Evolutionary conservation across 2,888 invertebrate species (phyloP).

Genomic region (Tiliacea aurago): DNA sequence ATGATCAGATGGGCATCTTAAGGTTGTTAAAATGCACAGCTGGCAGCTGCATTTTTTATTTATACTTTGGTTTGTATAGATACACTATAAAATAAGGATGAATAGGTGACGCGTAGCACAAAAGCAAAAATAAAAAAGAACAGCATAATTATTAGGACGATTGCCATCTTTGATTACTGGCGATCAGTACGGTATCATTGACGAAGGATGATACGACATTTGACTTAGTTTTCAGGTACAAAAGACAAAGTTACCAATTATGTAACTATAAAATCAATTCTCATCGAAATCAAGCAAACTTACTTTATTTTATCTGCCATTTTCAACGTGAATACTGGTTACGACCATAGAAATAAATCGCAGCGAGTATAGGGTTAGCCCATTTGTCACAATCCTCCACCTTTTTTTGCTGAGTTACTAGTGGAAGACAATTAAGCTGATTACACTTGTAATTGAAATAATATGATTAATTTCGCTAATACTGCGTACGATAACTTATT

Average conservation of each 20-base stretch:
- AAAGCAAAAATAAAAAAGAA: conserved; percentile 1
- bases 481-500: conserved; percentile 8
- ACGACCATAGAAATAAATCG: conserved; percentile 35
- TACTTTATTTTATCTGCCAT: conserved; percentile 87
- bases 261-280: background rate
- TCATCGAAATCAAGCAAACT: conserved; percentile 23
- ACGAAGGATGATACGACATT: background rate
- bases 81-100: background rate
- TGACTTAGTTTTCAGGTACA: background rate
- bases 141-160: background rate
- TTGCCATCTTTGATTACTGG: conserved; percentile 43
- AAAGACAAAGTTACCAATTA: background rate
- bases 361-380: conserved; percentile 65
- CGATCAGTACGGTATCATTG: conserved; percentile 19
- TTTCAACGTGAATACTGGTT: conserved; percentile 46
- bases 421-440: conserved; percentile 6
- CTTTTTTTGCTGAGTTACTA: background rate
- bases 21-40: background rate
- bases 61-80: background rate
- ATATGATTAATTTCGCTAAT: background rate
- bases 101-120: background rate
- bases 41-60: background rate
- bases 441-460: background rate
- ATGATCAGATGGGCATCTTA: background rate
- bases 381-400: conserved; percentile 32